Evolutionary conservation across 2,888 invertebrate species (phyloP), one percentile per base, ranked within the genome.

Genomic region (Agriopis aurantiaria): DNA sequence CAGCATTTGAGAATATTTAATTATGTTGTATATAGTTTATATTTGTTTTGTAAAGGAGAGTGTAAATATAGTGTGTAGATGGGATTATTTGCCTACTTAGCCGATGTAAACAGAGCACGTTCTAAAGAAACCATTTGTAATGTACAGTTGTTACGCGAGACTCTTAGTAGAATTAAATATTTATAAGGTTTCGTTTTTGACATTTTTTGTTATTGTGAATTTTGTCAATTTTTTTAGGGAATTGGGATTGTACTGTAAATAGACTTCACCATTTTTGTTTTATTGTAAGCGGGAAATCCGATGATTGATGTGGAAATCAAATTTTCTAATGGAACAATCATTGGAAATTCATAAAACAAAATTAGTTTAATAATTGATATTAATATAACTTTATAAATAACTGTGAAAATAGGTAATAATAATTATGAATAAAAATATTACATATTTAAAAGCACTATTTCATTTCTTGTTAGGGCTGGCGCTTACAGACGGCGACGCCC

Each of bases 231-330:
- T 60, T 33, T 95, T 95, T 96, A 95, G 95, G 96, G 95, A 95
- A 95, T 95, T 95, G 95, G 96, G 95, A 95, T 95, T 91, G 95
- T 95, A 95, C 95, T 95, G 96, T 95, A 95, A 91, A 94, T 93
- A 94, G 88, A 90, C 89, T 89, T 90, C 93, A 93, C 92, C 89
- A 89, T 90, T 92, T 65, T 91, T 92, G 92, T 92, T 91, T 90
- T 89, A 91, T 82, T 77, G 74, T 93, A 92, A 93, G 91, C 75
- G 81, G 87, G 84, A 88, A 88, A 88, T 89, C 92, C 91, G 88
- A 92, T 93, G 94, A 91, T 94, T 92, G 91, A 86, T 81, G 89
- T 90, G 93, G 94, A 93, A 94, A 94, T 94, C 74, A 92, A 93
- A 93, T 93, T 93, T 94, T 94, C 94, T 94, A 90, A 90, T 82